A percentile compares a stretch with the other conserved stretches of the same genome.
Evolutionary conservation across 2,113 vertebrate genomes (phyloP).

Genomic region (Sminthopsis crassicaudata): DNA sequence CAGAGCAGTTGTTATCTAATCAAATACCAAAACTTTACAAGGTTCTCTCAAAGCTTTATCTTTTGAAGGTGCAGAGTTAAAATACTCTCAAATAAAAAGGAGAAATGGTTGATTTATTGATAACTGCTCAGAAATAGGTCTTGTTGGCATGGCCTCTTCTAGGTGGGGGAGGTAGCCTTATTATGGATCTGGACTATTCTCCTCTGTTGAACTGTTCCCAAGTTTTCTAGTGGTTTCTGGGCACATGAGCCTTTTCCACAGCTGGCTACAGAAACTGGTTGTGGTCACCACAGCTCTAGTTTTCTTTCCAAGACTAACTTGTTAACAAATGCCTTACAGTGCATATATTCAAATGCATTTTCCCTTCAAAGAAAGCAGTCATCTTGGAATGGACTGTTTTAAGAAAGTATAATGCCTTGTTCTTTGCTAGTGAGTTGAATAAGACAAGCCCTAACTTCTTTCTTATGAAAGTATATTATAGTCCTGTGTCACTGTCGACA

Average conservation of each 20-base stretch:
- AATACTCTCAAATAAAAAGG: neutral
- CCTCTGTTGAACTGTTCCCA: neutral
- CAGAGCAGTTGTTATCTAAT: neutral
- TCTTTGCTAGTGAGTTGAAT: neutral
- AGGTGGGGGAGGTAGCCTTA: neutral
- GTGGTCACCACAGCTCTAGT: neutral
- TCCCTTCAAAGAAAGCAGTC: neutral
- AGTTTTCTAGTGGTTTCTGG: neutral
- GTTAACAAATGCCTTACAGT: neutral
- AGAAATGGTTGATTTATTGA: neutral
- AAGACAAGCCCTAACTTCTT: neutral
- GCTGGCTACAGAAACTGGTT: neutral
- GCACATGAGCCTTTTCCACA: neutral
- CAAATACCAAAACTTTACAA: neutral
- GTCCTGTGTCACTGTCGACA: neutral
- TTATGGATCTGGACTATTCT: neutral
- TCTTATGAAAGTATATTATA: neutral
- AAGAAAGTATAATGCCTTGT: neutral
- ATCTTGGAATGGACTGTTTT: neutral
- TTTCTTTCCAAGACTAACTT: constrained; percentile 1
- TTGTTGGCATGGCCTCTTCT: neutral
- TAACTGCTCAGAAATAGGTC: neutral
- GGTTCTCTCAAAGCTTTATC: neutral
- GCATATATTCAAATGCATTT: neutral
- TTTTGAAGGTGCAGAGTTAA: neutral